phyloP scores from a whole-genome alignment of 2,113 vertebrate genomes.

The Pluvialis apricaria region DNA sequence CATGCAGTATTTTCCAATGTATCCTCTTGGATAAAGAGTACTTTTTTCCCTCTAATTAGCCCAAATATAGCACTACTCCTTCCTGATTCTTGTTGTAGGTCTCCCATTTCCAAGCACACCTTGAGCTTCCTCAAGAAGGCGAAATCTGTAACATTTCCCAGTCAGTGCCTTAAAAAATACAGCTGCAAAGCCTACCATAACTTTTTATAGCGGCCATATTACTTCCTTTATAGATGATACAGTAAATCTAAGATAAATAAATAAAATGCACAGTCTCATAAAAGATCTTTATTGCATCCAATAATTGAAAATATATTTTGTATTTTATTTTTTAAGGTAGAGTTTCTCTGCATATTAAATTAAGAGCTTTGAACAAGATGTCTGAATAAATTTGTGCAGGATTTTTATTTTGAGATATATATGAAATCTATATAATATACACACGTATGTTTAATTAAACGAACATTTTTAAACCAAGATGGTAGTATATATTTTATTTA shows the following conservation, averaged over 20 bases:
- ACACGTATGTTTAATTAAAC: neutral
- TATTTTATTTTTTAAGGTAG: neutral
- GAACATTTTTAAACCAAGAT: neutral
- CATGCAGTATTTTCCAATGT: neutral
- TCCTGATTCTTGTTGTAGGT: neutral
- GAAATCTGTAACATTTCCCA: neutral
- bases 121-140: neutral
- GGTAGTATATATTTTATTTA: neutral
- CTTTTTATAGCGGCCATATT: slow-evolving; percentile 4
- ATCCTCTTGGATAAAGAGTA: neutral
- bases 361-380: neutral
- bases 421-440: neutral
- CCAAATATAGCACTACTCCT: neutral
- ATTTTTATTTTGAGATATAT: neutral
- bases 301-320: neutral
- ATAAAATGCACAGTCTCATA: neutral
- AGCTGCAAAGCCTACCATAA: neutral
- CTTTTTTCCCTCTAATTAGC: neutral
- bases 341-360: neutral
- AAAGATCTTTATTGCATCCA: neutral
- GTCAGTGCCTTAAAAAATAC: neutral
- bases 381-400: neutral
- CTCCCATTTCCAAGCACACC: neutral
- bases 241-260: slow-evolving; percentile 12
- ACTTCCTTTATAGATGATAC: neutral